phyloP scores from a whole-genome alignment of 2,888 invertebrate genomes.

The Ceraclea dissimilis region DNA sequence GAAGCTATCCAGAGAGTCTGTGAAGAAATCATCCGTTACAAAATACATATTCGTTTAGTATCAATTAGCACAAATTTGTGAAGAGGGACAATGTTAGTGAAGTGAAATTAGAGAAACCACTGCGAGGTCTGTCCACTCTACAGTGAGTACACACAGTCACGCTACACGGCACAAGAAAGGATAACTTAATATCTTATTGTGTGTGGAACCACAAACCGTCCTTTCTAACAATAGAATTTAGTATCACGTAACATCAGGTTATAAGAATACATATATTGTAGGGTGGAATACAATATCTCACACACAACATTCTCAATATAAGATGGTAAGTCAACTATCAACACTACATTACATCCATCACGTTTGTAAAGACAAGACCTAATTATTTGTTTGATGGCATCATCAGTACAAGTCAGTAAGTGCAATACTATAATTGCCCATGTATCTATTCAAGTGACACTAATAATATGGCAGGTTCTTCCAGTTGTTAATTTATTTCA shows the following conservation, averaged over 20 bases:
- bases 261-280: not conserved
- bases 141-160: not conserved
- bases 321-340: too few species aligned
- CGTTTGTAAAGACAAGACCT: too few species aligned
- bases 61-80: not conserved
- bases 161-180: not conserved
- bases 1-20: not conserved
- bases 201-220: too few species aligned
- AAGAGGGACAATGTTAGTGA: not conserved
- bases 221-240: not conserved
- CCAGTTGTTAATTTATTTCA: too few species aligned
- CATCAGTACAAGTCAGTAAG: too few species aligned
- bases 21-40: not conserved
- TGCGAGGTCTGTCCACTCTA: not conserved
- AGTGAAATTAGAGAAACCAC: not conserved
- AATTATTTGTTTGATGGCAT: too few species aligned
- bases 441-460: too few species aligned
- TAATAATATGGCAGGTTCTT: too few species aligned
- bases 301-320: too few species aligned
- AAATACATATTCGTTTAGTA: not conserved
- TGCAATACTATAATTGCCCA: too few species aligned
- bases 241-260: not conserved
- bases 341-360: too few species aligned
- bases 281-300: too few species aligned
- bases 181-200: not conserved